Percentiles rank a stretch among this genome's conserved stretches.
Conservation (phyloP, 2,113 vertebrate species). For the Syngnathus scovelli region DNA sequence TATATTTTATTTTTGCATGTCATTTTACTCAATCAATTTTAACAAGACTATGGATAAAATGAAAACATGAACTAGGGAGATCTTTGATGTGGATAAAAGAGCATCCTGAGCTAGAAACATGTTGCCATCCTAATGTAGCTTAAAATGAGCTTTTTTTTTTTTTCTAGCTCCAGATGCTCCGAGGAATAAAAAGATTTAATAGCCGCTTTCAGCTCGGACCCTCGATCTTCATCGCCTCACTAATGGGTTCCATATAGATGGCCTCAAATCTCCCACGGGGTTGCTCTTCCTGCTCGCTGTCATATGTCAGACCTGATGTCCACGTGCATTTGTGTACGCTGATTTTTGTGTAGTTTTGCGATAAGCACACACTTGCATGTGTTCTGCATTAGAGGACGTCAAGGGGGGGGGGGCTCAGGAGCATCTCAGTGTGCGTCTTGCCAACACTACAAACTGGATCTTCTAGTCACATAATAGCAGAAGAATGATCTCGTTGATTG, state of each 20-base stretch:
- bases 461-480: constrained; percentile 31
- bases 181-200: constrained; percentile 12
- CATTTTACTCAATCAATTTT: constrained; percentile 21
- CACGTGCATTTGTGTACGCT: not conserved
- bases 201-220: constrained; percentile 2
- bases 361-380: constrained; percentile 52
- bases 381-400: constrained; percentile 57
- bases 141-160: constrained; percentile 13
- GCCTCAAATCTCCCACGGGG: constrained; percentile 29
- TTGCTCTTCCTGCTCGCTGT: constrained; percentile 44
- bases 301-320: constrained; percentile 50
- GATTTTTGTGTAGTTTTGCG: constrained; percentile 34
- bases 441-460: constrained; percentile 23
- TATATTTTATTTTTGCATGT: not conserved
- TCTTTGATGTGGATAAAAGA: constrained; percentile 5
- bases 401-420: constrained; percentile 42
- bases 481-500: constrained; percentile 12
- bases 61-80: not conserved
- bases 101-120: constrained; percentile 3
- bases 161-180: constrained; percentile 6
- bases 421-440: constrained; percentile 35
- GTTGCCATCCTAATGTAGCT: constrained; percentile 7
- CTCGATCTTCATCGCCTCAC: constrained; percentile 34
- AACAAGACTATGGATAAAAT: constrained; percentile 2
- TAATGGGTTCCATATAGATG: constrained; percentile 37